These are phyloP conservation scores for Tiliqua scincoides DNA, from an alignment of 2,113 vertebrate genomes.

Conservation along the genomic window DNA sequence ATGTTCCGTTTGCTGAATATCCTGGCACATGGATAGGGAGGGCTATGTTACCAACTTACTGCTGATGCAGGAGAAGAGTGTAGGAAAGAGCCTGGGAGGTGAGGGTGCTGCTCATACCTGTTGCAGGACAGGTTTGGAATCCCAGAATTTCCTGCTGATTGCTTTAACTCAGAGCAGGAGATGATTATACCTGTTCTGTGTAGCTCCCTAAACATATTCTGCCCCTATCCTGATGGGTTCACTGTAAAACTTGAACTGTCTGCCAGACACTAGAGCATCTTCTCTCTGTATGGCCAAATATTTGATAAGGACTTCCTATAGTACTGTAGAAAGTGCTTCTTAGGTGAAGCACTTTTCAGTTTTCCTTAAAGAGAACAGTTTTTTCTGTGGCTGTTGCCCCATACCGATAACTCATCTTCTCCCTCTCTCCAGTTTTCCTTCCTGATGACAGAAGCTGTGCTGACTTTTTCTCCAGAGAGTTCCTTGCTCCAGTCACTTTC, in stretches of 20 bases:
- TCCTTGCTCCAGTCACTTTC: constrained; percentile 82
- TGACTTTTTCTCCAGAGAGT: constrained; percentile 90
- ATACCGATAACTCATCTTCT: neutral
- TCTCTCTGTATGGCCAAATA: neutral
- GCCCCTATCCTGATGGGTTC: neutral
- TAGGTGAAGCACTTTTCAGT: neutral
- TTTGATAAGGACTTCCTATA: too few relatives aligned
- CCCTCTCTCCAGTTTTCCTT: constrained; percentile 86
- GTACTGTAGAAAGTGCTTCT: neutral
- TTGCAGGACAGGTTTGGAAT: neutral
- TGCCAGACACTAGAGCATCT: too few relatives aligned
- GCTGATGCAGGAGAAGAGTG: neutral
- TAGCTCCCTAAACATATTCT: neutral
- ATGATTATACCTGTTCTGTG: neutral
- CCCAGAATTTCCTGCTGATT: neutral
- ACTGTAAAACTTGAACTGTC: neutral
- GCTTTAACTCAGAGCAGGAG: too few relatives aligned
- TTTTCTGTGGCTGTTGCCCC: neutral
- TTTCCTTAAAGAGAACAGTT: neutral
- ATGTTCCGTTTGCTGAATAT: neutral
- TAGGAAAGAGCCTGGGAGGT: neutral
- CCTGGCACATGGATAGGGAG: neutral
- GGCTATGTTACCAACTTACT: neutral
- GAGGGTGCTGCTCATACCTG: neutral
- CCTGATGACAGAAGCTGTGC: constrained; percentile 93